phyloP scores from a whole-genome alignment of 2,113 vertebrate genomes.

The Ochotona princeps region DNA sequence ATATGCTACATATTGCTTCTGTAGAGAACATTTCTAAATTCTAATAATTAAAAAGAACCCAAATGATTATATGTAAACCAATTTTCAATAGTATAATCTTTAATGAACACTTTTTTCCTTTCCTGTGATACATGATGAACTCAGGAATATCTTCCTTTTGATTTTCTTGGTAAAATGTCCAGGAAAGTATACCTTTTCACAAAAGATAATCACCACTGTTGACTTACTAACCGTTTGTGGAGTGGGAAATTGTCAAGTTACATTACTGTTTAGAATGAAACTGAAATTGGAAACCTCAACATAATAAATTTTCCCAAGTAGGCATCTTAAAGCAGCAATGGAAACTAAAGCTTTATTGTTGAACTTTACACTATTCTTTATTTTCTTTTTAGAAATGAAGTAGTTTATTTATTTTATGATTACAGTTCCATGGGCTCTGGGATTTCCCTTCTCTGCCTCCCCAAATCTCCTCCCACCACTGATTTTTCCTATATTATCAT shows the following conservation, averaged over 20 bases:
- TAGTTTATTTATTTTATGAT: no score
- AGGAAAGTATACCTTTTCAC: constrained; percentile 17
- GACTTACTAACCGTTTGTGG: constrained; percentile 10
- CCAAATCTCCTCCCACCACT: no score
- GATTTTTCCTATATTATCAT: no score
- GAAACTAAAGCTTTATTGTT: constrained; percentile 58
- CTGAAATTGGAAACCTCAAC: constrained; percentile 54
- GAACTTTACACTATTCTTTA: constrained; percentile 24
- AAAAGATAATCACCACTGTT: background rate
- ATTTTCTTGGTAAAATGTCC: constrained; percentile 47
- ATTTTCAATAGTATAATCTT: background rate
- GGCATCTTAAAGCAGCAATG: constrained; percentile 37
- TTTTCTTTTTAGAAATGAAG: background rate
- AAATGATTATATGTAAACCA: constrained; percentile 10
- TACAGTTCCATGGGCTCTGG: no score
- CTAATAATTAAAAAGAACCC: background rate
- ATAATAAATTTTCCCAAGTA: constrained; percentile 70
- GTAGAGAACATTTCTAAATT: constrained; percentile 14
- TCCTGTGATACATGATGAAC: background rate
- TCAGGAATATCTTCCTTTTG: background rate
- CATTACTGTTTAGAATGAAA: constrained; percentile 60
- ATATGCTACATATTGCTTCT: constrained; percentile 12
- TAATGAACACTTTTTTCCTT: background rate
- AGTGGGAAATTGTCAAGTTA: constrained; percentile 41
- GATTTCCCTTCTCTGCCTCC: no score